These are phyloP conservation scores for Leptopilina myrica DNA, from an alignment of 2,888 invertebrate species.

Conservation along the genomic window DNA sequence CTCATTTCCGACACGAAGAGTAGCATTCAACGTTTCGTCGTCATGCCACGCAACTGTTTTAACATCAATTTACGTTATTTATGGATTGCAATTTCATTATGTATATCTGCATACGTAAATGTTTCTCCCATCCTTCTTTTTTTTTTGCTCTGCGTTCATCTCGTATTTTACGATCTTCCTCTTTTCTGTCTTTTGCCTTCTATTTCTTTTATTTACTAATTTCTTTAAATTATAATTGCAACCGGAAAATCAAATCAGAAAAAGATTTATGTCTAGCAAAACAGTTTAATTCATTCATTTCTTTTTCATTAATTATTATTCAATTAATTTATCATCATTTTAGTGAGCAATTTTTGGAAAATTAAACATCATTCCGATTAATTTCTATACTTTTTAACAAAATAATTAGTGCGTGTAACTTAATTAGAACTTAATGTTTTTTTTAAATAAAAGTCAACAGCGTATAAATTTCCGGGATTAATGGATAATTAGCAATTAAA, in stretches of 20 bases:
- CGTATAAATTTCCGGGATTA: too few species aligned
- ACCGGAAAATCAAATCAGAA: not conserved
- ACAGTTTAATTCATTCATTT: too few species aligned
- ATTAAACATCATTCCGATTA: too few species aligned
- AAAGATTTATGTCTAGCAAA: not conserved
- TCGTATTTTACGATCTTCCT: constrained; percentile 24
- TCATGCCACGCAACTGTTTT: constrained; percentile 40
- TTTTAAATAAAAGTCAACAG: too few species aligned
- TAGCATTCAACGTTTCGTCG: constrained; percentile 41
- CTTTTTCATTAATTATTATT: too few species aligned
- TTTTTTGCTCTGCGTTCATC: constrained; percentile 2
- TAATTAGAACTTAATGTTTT: too few species aligned
- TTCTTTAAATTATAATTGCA: not conserved
- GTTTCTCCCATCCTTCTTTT: constrained; percentile 11
- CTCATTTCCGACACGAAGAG: constrained; percentile 41
- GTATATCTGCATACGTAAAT: constrained; percentile 37
- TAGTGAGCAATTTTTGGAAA: too few species aligned
- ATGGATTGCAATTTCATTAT: constrained; percentile 40
- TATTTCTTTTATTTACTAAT: not conserved
- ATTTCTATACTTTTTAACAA: too few species aligned
- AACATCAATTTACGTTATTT: constrained; percentile 41
- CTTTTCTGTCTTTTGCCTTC: not conserved
- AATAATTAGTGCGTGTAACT: too few species aligned
- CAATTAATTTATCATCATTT: too few species aligned
- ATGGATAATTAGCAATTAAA: too few species aligned